A percentile compares a stretch with the other conserved stretches of the same genome.
Conservation (phyloP, 2,113 vertebrate species). For the Kobus ellipsiprymnus region DNA sequence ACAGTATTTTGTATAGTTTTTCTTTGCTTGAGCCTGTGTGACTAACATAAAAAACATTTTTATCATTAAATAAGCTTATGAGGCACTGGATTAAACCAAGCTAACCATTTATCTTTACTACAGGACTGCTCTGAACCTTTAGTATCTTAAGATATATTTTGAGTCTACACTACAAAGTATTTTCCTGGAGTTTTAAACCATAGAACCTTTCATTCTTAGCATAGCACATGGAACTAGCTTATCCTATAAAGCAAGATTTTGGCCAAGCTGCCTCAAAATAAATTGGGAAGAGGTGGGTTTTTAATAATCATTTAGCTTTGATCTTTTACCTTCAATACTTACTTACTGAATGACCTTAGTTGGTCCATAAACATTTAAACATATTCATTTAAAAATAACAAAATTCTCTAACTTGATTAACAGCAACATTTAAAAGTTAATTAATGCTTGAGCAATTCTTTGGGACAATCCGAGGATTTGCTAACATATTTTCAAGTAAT, state of each 20-base stretch:
- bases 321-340: not conserved
- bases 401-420: not conserved
- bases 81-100: not conserved
- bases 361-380: not conserved
- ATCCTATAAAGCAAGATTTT: not conserved
- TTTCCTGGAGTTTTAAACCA: not conserved
- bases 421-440: not conserved
- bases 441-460: not conserved
- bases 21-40: not conserved
- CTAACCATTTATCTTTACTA: not conserved
- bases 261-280: not conserved
- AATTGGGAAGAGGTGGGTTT: not conserved
- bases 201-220: not conserved
- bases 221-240: not conserved
- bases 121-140: not conserved
- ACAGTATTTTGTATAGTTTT: not conserved
- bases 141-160: not conserved
- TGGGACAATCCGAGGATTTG: not conserved
- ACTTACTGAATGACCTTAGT: not conserved
- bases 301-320: not conserved
- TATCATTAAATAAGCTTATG: not conserved
- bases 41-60: not conserved
- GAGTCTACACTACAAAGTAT: not conserved
- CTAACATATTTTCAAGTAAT: slow-evolving; percentile 1
- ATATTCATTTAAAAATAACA: not conserved